phyloP scores from a whole-genome alignment of 2,113 vertebrate species.

The Cepphus grylle region DNA sequence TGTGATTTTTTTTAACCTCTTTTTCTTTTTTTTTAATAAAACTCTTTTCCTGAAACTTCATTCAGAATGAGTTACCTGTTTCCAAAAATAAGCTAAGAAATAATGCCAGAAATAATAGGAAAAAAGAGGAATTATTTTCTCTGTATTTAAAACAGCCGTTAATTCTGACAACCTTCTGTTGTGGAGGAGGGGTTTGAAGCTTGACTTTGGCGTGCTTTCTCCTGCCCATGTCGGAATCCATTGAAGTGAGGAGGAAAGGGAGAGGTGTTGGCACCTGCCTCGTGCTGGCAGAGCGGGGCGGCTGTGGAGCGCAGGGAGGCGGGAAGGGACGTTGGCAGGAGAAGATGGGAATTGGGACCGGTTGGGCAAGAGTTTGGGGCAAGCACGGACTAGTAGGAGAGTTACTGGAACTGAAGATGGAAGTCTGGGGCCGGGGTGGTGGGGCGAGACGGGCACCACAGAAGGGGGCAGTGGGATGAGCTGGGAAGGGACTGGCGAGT shows the following conservation, averaged over 20 bases:
- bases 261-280: not conserved
- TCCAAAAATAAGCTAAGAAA: not conserved
- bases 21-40: not conserved
- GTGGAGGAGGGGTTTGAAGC: not conserved
- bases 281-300: too few species aligned
- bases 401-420: not conserved
- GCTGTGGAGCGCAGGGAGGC: too few species aligned
- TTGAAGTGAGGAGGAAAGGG: not conserved
- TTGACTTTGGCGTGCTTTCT: not conserved
- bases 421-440: not conserved
- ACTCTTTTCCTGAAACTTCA: not conserved
- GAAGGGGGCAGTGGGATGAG: not conserved
- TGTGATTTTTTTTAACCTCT: not conserved
- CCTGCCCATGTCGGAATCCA: not conserved
- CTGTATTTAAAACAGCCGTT: not conserved
- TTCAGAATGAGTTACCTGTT: not conserved
- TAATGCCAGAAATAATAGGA: not conserved
- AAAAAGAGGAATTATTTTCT: not conserved
- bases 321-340: not conserved
- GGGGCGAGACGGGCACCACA: not conserved
- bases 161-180: not conserved
- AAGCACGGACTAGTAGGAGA: not conserved
- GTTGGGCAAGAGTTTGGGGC: not conserved
- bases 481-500: not conserved
- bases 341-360: not conserved